These are phyloP conservation scores for Hypselothyrea guttata DNA, from an alignment of 2,888 invertebrate species.

Conservation along the genomic window DNA sequence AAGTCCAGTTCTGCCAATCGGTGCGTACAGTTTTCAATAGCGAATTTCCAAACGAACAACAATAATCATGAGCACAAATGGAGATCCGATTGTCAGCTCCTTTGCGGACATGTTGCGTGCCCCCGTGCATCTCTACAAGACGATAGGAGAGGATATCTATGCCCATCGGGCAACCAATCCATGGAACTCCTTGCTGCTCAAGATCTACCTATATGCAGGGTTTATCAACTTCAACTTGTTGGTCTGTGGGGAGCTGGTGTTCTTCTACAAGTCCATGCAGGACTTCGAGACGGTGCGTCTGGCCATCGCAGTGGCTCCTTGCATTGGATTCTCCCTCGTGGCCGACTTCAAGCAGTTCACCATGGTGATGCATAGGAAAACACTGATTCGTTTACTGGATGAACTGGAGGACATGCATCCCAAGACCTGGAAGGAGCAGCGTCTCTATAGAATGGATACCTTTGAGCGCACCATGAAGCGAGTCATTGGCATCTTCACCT, in stretches of 20 bases:
- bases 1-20: constrained; percentile 15
- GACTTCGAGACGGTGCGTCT: constrained; percentile 61
- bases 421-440: constrained; percentile 47
- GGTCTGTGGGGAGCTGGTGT: constrained; percentile 68
- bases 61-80: constrained; percentile 35
- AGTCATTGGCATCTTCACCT: constrained; percentile 68
- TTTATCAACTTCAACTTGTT: constrained; percentile 70
- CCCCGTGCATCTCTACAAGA: constrained; percentile 66
- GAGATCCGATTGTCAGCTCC: constrained; percentile 23
- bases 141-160: constrained; percentile 73
- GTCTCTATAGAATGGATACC: constrained; percentile 42
- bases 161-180: constrained; percentile 58
- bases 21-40: constrained; percentile 14
- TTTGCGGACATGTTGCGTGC: constrained; percentile 63
- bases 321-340: constrained; percentile 74
- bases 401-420: constrained; percentile 76
- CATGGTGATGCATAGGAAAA: constrained; percentile 53
- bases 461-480: constrained; percentile 60
- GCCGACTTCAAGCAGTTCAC: constrained; percentile 72
- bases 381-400: constrained; percentile 62
- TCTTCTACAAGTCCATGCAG: constrained; percentile 65
- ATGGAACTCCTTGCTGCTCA: constrained; percentile 30
- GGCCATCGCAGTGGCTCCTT: constrained; percentile 78
- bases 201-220: constrained; percentile 58
- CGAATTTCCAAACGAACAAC: neutral